phyloP scores from a whole-genome alignment of 2,888 invertebrate genomes.

The Lycaena phlaeas region DNA sequence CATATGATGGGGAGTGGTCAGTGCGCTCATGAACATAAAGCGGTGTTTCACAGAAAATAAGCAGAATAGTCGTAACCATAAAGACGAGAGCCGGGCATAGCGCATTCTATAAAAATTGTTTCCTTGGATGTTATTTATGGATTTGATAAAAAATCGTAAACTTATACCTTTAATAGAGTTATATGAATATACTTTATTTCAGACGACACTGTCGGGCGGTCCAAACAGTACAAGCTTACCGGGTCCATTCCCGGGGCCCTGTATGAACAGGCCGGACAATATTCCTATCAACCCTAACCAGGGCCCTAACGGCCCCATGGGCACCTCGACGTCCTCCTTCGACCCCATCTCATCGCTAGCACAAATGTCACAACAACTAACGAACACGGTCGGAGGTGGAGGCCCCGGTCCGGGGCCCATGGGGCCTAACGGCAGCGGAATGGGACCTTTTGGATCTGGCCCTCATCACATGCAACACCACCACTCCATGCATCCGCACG shows the following conservation, averaged over 20 bases:
- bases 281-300: slow-evolving; percentile 65
- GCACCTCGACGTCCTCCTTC: slow-evolving; percentile 76
- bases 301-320: slow-evolving; percentile 72
- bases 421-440: slow-evolving; percentile 46
- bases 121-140: no score
- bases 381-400: slow-evolving; percentile 78
- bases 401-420: slow-evolving; percentile 47
- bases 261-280: slow-evolving; percentile 62
- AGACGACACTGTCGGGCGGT: slow-evolving; percentile 63
- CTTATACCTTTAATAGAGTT: no score
- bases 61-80: no score
- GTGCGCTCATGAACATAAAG: no score
- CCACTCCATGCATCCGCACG: slow-evolving; percentile 60
- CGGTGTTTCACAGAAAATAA: no score
- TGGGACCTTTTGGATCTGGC: slow-evolving; percentile 53
- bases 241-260: slow-evolving; percentile 69
- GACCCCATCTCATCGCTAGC: slow-evolving; percentile 95
- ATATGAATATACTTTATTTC: slow-evolving; percentile 24
- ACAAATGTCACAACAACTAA: slow-evolving; percentile 94
- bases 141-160: background rate
- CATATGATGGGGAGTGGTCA: no score
- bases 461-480: slow-evolving; percentile 67
- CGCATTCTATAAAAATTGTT: no score
- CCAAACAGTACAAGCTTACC: slow-evolving; percentile 62
- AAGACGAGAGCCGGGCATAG: no score